A percentile compares a stretch with the other conserved stretches of the same genome.
These are phyloP conservation scores for Bicyclus anynana DNA, from an alignment of 1,140 invertebrate genomes.

Conservation along the genomic window DNA sequence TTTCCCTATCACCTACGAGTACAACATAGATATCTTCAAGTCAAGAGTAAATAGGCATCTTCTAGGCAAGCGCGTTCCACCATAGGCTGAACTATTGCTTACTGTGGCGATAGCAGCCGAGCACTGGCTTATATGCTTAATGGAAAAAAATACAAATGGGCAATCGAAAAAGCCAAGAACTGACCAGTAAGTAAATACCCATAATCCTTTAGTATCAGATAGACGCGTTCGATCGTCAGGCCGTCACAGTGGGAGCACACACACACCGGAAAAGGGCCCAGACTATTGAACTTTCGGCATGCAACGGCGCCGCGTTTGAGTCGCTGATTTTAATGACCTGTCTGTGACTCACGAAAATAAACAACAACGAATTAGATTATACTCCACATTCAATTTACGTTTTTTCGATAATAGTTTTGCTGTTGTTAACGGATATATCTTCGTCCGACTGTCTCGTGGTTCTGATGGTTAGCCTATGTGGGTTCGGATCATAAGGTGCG, in stretches of 20 bases:
- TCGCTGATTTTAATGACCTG: slow-evolving; percentile 30
- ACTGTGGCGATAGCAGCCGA: no score
- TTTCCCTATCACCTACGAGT: no score
- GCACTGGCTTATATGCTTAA: no score
- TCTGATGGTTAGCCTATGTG: no score
- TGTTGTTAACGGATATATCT: no score
- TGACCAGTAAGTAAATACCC: background rate
- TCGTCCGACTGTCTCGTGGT: no score
- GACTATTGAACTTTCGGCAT: slow-evolving; percentile 48
- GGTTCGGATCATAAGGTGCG: no score
- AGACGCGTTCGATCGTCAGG: background rate
- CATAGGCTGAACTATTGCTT: no score
- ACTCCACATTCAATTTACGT: background rate
- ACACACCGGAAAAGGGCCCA: slow-evolving; percentile 56
- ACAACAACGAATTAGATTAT: background rate
- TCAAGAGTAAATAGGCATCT: no score
- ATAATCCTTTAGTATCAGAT: background rate
- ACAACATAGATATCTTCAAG: no score
- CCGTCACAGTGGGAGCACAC: slow-evolving; percentile 21
- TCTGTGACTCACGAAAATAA: slow-evolving; percentile 17
- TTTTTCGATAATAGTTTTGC: no score
- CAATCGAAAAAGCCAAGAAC: background rate
- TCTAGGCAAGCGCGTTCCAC: no score
- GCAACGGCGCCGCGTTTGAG: slow-evolving; percentile 27
- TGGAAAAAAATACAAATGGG: background rate